These are phyloP conservation scores for Solen grandis DNA, from an alignment of 1,140 invertebrate species.

Conservation along the genomic window DNA sequence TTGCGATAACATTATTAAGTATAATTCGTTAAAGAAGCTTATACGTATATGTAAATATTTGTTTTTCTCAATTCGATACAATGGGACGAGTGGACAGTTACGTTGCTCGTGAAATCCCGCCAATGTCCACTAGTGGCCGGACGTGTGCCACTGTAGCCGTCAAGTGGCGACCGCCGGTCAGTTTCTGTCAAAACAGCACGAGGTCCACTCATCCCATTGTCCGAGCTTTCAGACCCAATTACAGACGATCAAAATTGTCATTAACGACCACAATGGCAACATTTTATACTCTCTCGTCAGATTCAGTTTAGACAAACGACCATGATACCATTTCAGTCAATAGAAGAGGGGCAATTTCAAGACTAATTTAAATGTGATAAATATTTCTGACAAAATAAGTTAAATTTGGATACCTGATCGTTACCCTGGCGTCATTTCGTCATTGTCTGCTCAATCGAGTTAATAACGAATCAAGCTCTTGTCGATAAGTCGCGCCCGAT, in stretches of 20 bases:
- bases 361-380: conserved; percentile 64
- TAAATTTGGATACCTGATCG: background rate
- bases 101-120: background rate
- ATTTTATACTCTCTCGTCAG: conserved; percentile 8
- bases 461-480: background rate
- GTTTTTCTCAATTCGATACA: no score
- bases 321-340: background rate
- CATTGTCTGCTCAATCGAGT: background rate
- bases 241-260: conserved; percentile 48
- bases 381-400: conserved; percentile 43
- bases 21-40: background rate
- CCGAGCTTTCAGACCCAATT: conserved; percentile 32
- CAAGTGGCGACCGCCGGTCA: conserved; percentile 16
- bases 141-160: background rate
- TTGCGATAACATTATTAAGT: background rate
- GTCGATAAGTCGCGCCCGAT: background rate
- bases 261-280: conserved; percentile 35
- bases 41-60: background rate
- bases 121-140: conserved; percentile 7
- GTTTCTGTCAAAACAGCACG: conserved; percentile 13
- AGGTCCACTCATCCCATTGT: conserved; percentile 36
- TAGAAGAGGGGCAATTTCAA: conserved; percentile 40
- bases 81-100: background rate
- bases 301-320: conserved; percentile 8
- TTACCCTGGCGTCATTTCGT: background rate